Evolutionary conservation across 2,797 vertebrate genomes (phyloP), one percentile per base, ranked within the genome.

Genomic region (Tapera naevia): DNA sequence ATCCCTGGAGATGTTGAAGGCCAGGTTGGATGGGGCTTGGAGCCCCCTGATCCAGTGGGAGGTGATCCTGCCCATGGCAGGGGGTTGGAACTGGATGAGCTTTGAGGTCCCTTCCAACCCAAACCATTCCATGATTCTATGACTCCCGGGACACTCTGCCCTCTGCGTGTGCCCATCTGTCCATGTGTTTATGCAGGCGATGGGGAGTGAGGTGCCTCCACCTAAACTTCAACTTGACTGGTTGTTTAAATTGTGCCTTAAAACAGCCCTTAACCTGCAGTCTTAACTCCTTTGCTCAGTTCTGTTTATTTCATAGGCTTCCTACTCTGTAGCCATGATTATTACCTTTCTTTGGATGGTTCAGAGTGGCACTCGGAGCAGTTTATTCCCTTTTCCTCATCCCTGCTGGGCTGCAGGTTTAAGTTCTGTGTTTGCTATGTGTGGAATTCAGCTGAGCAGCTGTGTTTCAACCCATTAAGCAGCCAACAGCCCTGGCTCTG

Each of bases 371-470:
- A 35, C 54, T 79, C 13, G 1, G 18, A 54, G 24, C 50, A 24
- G 9, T 19, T 7, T 3, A 9, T 43, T 70, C 65, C 51, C 8
- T 45, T 23, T 37, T 53, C 64, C 50, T 2, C 3, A 3, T 41
- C 70, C 22, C 75, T 65, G 25, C 88, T 81, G 71, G 33, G 30
- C n/a, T 58, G 83, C 74, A 28, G 62, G 53, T n/a, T 91, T 48
- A 57, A 60, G 75, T 74, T 32, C 69, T 14, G 4, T 4, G 24
- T 27, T 91, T 53, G 85, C 91, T 95, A 7, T 95, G 94, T 95
- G 80, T 95, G 95, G 98, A 98, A 98, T 98, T 94, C 60, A 66
- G 94, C 90, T 86, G 73, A 97, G 97, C 94, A 97, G 96, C 97
- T 97, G 95, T 94, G 62, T 92, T 90, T 54, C 41, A 35, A 91